phyloP scores from a whole-genome alignment of 1,140 invertebrate genomes.

The Pseudomyrmex flavicornis region DNA sequence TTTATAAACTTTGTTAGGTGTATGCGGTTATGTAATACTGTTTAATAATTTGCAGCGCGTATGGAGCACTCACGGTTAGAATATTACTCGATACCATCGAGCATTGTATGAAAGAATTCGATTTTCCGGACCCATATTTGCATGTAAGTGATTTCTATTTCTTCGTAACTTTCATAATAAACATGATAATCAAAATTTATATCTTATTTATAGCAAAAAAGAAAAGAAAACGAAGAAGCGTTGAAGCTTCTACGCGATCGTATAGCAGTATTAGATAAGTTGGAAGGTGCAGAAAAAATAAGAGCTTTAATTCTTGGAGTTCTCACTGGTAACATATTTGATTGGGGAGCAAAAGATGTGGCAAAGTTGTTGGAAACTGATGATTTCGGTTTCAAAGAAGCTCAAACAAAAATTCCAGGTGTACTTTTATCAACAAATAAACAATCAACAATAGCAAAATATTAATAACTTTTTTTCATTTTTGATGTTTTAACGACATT shows the following conservation, averaged over 20 bases:
- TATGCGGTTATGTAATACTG: slow-evolving; percentile 11
- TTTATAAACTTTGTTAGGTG: too few species aligned
- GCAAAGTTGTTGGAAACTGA: slow-evolving; percentile 91
- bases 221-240: slow-evolving; percentile 89
- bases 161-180: slow-evolving; percentile 82
- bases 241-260: slow-evolving; percentile 85
- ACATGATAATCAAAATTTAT: not conserved
- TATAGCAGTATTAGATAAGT: slow-evolving; percentile 86
- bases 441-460: not conserved
- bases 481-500: not conserved
- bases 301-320: slow-evolving; percentile 87
- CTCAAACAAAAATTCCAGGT: slow-evolving; percentile 90
- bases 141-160: slow-evolving; percentile 86
- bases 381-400: slow-evolving; percentile 93
- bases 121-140: slow-evolving; percentile 97
- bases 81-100: slow-evolving; percentile 96
- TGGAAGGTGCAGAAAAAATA: slow-evolving; percentile 86
- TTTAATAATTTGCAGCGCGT: slow-evolving; percentile 88
- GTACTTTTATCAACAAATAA: slow-evolving; percentile 37
- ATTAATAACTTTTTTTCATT: slow-evolving; percentile 1
- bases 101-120: slow-evolving; percentile 94
- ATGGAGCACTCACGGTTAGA: slow-evolving; percentile 94
- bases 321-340: slow-evolving; percentile 96
- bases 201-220: slow-evolving; percentile 87
- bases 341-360: slow-evolving; percentile 97